Conservation (phyloP, 1,140 invertebrate genomes). For the Pseudomyrmex flavicornis region DNA sequence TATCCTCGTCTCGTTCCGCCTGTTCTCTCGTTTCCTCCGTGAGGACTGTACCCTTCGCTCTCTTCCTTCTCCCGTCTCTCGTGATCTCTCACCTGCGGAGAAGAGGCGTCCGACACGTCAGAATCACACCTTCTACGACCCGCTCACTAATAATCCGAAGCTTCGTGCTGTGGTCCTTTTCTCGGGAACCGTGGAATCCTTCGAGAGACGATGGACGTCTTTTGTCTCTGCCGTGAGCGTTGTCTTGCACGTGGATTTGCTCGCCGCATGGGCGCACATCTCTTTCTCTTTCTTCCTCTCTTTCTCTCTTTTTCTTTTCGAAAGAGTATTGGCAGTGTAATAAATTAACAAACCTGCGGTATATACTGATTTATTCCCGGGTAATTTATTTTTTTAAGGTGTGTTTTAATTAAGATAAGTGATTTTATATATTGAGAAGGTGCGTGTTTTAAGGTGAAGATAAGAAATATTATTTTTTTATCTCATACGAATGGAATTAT, state of each 20-base stretch:
- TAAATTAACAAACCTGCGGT: neutral
- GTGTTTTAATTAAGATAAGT: neutral
- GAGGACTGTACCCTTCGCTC: constrained; percentile 13
- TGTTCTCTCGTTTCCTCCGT: constrained; percentile 14
- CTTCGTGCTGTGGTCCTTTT: constrained; percentile 69
- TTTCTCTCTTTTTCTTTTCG: too few relatives aligned
- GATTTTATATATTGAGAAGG: too few relatives aligned
- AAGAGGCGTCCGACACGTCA: constrained; percentile 82
- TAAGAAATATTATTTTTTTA: neutral
- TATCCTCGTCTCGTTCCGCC: constrained; percentile 22
- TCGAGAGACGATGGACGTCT: constrained; percentile 52
- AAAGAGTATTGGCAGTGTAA: constrained; percentile 23
- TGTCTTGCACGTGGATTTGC: constrained; percentile 23
- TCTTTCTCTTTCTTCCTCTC: too few relatives aligned
- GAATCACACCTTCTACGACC: constrained; percentile 84
- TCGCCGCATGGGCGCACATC: constrained; percentile 2
- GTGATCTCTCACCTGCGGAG: constrained; percentile 80
- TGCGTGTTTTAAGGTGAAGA: too few relatives aligned
- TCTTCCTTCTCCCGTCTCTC: constrained; percentile 54
- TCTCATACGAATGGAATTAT: neutral
- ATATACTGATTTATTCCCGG: neutral
- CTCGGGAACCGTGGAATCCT: constrained; percentile 71
- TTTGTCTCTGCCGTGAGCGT: constrained; percentile 63
- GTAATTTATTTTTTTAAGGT: neutral
- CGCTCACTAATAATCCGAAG: constrained; percentile 80